These are phyloP conservation scores for Parnassius mnemosyne DNA, from an alignment of 2,888 invertebrate genomes.

Conservation along the genomic window DNA sequence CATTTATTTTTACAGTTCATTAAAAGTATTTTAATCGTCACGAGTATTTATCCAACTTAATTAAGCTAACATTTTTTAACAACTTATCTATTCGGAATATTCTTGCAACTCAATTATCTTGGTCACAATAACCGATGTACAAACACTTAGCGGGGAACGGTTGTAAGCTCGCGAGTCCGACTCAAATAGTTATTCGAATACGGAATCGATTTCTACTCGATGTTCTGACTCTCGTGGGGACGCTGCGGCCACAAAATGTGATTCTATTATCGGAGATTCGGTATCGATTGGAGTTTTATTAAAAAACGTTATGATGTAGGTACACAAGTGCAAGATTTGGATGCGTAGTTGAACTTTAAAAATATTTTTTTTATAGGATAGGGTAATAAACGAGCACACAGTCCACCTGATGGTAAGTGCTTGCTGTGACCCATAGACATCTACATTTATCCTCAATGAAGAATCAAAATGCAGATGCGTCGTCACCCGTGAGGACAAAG, in stretches of 20 bases:
- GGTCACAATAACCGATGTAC: slow-evolving; percentile 32
- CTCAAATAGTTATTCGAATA: slow-evolving; percentile 44
- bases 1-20: too few species aligned
- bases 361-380: too few species aligned
- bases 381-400: too few species aligned
- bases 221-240: slow-evolving; percentile 26
- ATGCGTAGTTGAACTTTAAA: too few species aligned
- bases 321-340: background rate
- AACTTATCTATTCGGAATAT: background rate
- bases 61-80: too few species aligned
- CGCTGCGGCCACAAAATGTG: slow-evolving; percentile 43
- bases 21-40: too few species aligned
- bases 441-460: too few species aligned
- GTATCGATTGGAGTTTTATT: slow-evolving; percentile 18
- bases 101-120: background rate
- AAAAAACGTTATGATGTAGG: slow-evolving; percentile 10
- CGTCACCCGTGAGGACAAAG: too few species aligned
- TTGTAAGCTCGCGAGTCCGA: slow-evolving; percentile 28
- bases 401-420: too few species aligned
- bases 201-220: slow-evolving; percentile 40
- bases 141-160: slow-evolving; percentile 49
- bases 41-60: too few species aligned
- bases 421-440: too few species aligned
- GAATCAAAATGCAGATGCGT: too few species aligned
- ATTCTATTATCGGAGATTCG: slow-evolving; percentile 44